Base-by-base conservation (phyloP, 2,113 vertebrate species). In the Tachuris rubrigastra region DNA sequence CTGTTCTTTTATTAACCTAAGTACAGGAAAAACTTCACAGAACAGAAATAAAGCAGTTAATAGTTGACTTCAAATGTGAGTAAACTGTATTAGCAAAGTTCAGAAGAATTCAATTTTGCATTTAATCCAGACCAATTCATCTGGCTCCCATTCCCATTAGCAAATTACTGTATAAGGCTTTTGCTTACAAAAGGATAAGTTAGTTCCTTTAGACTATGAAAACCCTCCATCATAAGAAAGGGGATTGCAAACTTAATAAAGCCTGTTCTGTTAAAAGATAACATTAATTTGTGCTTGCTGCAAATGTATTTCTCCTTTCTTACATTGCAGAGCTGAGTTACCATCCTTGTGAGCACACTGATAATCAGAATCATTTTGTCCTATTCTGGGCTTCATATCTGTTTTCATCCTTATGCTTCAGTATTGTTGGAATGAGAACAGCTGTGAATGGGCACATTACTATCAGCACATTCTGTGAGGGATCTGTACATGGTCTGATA, bases 301-400 rank as follows among this genome's bases (percentile, higher is more conserved):
- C 50, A 87, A 62, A 33, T 0, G 2, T 39, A 6, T 69, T 63
- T 67, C 56, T 89, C 46, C 24, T 20, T 71, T 90, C 86, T 93
- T 63, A 25, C 30, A 24, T 12, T 30, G 52, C 53, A 68, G 52
- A 94, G 35, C 18, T 69, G 31, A 44, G 18, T 75, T 90, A 87
- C 84, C 71, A 68, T 42, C 75, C 66, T 81, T 77, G 44, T 68
- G 53, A 82, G 56, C 63, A 74, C 18, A 27, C 25, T 56, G 37
- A 58, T 39, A 63, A 44, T 83, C 91, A 75, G 46, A 87, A 90
- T 87, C 0, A 78, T 86, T 95, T 96, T 93, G 68, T 91, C 93
- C 96, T 97, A 95, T 97, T 96, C 89, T 94, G 79, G 92, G 87
- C 89, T 92, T 85, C 87, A 42, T 88, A 96, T 96, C 93, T 87